Evolutionary conservation across 2,888 invertebrate genomes (phyloP).

Genomic region (Ferrisia virgata): DNA sequence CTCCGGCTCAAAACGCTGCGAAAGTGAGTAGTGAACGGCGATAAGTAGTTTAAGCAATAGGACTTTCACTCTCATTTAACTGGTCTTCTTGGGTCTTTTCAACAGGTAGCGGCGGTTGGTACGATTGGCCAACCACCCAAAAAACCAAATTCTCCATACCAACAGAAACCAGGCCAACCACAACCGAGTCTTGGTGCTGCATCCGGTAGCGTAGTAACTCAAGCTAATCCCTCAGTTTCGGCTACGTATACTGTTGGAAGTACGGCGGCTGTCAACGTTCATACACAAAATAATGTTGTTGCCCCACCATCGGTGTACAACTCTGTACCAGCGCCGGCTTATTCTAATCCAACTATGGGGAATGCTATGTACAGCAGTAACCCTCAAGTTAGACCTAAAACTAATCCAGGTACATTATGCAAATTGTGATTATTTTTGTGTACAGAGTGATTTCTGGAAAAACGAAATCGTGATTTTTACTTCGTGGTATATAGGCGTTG

Average conservation of each 20-base stretch:
- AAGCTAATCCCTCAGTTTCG: not conserved
- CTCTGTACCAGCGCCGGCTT: not conserved
- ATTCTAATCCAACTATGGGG: not conserved
- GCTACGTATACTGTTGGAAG: not conserved
- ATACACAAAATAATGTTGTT: not conserved
- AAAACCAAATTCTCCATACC: slow-evolving; percentile 15
- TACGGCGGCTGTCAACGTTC: not conserved
- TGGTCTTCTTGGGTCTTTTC: too few species aligned
- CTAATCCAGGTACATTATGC: slow-evolving; percentile 12
- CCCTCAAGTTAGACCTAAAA: slow-evolving; percentile 19
- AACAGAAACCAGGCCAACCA: slow-evolving; percentile 18
- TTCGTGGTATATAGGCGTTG: too few species aligned
- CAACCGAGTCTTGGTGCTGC: not conserved
- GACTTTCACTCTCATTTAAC: too few species aligned
- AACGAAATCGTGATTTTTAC: too few species aligned
- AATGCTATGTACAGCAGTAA: slow-evolving; percentile 33
- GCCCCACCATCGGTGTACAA: slow-evolving; percentile 6
- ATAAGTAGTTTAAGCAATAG: not conserved
- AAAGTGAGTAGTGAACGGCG: not conserved
- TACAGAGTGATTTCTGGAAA: not conserved
- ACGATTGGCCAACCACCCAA: slow-evolving; percentile 41
- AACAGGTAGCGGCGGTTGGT: slow-evolving; percentile 23
- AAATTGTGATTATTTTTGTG: not conserved
- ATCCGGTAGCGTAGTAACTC: not conserved
- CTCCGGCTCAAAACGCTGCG: not conserved